phyloP scores from a whole-genome alignment of 2,888 invertebrate genomes.

The Nephrotoma appendiculata region DNA sequence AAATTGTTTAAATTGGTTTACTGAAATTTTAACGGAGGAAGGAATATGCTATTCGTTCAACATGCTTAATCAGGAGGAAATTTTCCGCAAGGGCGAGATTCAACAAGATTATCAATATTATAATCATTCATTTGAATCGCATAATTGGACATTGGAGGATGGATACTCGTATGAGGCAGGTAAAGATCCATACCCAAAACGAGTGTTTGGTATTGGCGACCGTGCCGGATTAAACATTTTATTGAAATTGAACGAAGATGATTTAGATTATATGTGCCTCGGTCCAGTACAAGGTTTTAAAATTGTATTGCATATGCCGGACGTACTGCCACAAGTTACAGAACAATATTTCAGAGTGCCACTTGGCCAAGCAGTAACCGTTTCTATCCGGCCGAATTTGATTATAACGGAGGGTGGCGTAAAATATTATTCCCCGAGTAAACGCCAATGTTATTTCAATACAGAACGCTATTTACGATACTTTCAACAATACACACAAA shows the following conservation, averaged over 20 bases:
- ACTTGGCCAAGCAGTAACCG: constrained; percentile 52
- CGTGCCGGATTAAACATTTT: constrained; percentile 49
- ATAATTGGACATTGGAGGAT: constrained; percentile 47
- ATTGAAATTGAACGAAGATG: constrained; percentile 40
- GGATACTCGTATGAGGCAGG: constrained; percentile 41
- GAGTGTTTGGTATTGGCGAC: constrained; percentile 52
- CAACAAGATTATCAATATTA: constrained; percentile 19
- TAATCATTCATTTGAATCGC: constrained; percentile 21
- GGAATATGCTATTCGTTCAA: constrained; percentile 59
- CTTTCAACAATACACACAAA: constrained; percentile 51
- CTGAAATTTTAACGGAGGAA: constrained; percentile 50
- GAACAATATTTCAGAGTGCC: constrained; percentile 58
- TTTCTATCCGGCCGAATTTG: constrained; percentile 59
- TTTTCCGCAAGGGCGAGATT: constrained; percentile 37
- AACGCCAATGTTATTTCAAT: constrained; percentile 47
- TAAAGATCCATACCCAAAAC: constrained; percentile 48
- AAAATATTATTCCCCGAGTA: constrained; percentile 40
- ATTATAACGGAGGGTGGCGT: constrained; percentile 57
- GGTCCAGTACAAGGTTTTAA: constrained; percentile 52
- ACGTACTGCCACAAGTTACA: constrained; percentile 45
- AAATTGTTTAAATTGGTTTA: constrained; percentile 43
- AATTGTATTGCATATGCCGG: constrained; percentile 48
- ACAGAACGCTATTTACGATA: constrained; percentile 41
- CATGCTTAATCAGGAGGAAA: constrained; percentile 40
- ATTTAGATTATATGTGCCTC: constrained; percentile 53